Conservation (phyloP, 2,888 invertebrate genomes). For the Onthophagus sagittarius region DNA sequence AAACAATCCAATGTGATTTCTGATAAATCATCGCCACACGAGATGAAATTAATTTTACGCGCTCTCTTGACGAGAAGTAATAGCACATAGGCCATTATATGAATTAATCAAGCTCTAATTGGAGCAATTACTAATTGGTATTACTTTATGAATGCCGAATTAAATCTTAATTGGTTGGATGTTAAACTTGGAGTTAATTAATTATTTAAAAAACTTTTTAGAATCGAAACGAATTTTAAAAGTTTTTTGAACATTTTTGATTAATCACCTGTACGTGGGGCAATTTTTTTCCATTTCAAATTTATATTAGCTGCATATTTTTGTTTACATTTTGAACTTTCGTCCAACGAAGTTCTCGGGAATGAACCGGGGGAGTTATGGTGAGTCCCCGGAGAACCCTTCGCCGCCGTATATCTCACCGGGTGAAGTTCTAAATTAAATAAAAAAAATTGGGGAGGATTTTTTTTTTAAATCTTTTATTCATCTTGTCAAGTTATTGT, state of each 20-base stretch:
- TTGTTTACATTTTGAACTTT: neutral
- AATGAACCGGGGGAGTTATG: neutral
- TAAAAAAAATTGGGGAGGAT: neutral
- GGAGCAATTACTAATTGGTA: too few species aligned
- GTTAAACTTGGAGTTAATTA: too few species aligned
- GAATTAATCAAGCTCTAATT: too few species aligned
- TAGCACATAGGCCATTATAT: too few species aligned
- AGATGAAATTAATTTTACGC: too few species aligned
- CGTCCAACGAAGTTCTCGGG: neutral
- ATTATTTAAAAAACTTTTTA: too few species aligned
- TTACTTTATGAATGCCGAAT: too few species aligned
- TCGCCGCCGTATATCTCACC: neutral
- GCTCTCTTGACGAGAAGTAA: too few species aligned
- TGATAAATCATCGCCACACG: too few species aligned
- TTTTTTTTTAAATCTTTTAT: neutral
- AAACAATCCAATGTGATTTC: too few species aligned
- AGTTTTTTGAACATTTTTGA: neutral
- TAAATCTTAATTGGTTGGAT: too few species aligned
- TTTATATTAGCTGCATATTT: neutral
- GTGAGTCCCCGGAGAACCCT: neutral
- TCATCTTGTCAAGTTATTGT: neutral
- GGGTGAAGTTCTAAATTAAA: neutral
- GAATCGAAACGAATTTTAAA: too few species aligned
- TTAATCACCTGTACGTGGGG: neutral
- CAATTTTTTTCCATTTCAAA: neutral